Base-by-base conservation (phyloP, 2,797 vertebrate genomes). In the Novumbra hubbsi region DNA sequence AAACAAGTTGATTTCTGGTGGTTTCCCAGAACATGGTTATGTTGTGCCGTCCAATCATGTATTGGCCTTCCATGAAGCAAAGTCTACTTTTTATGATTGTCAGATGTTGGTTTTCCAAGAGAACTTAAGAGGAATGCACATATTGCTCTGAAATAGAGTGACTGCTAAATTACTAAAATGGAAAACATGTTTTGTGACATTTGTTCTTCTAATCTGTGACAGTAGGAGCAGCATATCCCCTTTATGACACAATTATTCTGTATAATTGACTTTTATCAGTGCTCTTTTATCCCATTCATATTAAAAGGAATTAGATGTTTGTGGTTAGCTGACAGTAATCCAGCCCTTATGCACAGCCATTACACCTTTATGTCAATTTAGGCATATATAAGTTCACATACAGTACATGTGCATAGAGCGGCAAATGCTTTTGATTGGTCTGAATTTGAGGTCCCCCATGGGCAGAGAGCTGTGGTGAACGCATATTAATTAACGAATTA, bases 331-430 rank as follows among this genome's bases (percentile, higher is more conserved):
- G 73, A 80, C 78, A 55, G 78, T 80, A 74, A 75, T 38, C 68
- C 73, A 76, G 83, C 76, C 75, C 74, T 67, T 74, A 66, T 63
- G 21, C 80, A 85, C 79, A 88, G 84, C 80, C 78, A 70, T 73
- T 70, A 79, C 78, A 84, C 76, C 80, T 75, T 84, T 68, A 78
- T 60, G 55, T 81, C 30, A 78, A 71, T 90, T 90, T 89, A 92
- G 90, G 91, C 91, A 85, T 87, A n/a, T n/a, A n/a, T n/a, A n/a
- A 60, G 81, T 78, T 81, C 83, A 87, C 88, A 87, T 73, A 72
- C 62, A 81, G 84, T 73, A 85, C 84, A 88, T 86, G 86, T 88
- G 89, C 89, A 87, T 87, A 84, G 85, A 86, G 82, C 76, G 77
- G 80, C 71, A 85, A 75, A 72, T 75, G 67, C 81, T 85, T 80